A percentile compares a stretch with the other conserved stretches of the same genome.
Conservation (phyloP, 2,888 invertebrate genomes). For the Drosophila mercatorum region DNA sequence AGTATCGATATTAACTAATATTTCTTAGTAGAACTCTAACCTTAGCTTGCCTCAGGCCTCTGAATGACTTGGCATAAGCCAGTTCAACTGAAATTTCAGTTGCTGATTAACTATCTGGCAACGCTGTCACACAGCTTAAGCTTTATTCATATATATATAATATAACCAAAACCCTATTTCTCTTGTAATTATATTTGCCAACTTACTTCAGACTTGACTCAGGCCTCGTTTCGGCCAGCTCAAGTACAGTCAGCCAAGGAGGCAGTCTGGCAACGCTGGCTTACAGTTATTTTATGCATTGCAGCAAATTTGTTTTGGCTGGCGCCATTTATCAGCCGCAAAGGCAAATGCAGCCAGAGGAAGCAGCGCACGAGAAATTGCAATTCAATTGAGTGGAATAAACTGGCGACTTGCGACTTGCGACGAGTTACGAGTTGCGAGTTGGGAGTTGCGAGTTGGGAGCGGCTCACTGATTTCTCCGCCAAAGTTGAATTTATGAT, state of each 20-base stretch:
- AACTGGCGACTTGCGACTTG: constrained; percentile 56
- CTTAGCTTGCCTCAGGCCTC: not conserved
- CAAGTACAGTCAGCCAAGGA: constrained; percentile 1
- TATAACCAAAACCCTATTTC: not conserved
- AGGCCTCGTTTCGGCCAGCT: not conserved
- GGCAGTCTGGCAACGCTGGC: constrained; percentile 33
- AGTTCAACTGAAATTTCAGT: not conserved
- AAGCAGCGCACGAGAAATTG: constrained; percentile 48
- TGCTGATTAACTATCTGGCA: not conserved
- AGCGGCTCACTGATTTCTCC: constrained; percentile 24
- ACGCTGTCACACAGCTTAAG: not conserved
- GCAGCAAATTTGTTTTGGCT: constrained; percentile 34
- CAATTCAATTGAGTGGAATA: constrained; percentile 77
- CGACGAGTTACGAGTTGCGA: constrained; percentile 30
- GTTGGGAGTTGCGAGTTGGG: constrained; percentile 29
- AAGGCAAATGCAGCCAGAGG: constrained; percentile 8
- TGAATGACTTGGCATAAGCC: not conserved
- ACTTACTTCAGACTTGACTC: not conserved
- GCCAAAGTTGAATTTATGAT: constrained; percentile 42
- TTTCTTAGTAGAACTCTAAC: rapidly evolving
- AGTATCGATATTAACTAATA: not conserved
- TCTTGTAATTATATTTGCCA: not conserved
- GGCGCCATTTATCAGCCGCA: constrained; percentile 40
- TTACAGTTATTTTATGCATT: constrained; percentile 17
- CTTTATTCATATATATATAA: not conserved